Evolutionary conservation across 2,797 vertebrate species (phyloP), one percentile per base, ranked within the genome.

Genomic region (Spheniscus humboldti): DNA sequence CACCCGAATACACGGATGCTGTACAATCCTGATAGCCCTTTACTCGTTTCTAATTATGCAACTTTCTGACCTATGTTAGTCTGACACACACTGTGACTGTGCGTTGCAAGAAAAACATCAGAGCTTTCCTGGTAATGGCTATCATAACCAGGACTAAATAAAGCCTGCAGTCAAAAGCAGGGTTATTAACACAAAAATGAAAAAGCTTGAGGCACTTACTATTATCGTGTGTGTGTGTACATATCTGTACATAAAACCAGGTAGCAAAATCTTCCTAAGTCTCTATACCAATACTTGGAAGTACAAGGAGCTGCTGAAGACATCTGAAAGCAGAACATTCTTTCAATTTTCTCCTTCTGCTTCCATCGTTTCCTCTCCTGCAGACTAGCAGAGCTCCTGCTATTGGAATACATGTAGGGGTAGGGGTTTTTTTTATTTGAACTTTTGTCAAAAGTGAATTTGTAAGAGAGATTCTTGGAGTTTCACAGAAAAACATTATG

Each of bases 1-100:
- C 9, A 18, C 19, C 18, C 1, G 2, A 33, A 27, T 3, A n/a
- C 17, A 20, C 0, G 37, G 50, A 13, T 33, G 45, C 35, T 20
- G 28, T 18, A 55, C 18, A 31, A 20, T 7, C 12, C 1, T 4
- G 10, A 23, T 0, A 66, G 37, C 33, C 59, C 56, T 78, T 41
- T 4, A 18, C 41, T 75, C 27, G 2, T 24, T 62, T 45, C 53
- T 52, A 30, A 69, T 63, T 23, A 27, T 4, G 18, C 56, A 24
- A 9, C 52, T 39, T 62, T 35, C 53, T 43, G 43, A 35, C 57
- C 83, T 37, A 5, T 2, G 33, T 22, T 24, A 35, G 33, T 11
- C 18, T 24, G 57, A 67, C 41, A 33, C n/a, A 17, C 30, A 1
- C 11, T 5, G 37, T 8, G 50, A 37, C 7, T 17, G 25, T 16